Percentiles rank a stretch among this genome's conserved stretches.
Evolutionary conservation across 2,113 vertebrate species (phyloP).

Genomic region (Meleagris gallopavo): DNA sequence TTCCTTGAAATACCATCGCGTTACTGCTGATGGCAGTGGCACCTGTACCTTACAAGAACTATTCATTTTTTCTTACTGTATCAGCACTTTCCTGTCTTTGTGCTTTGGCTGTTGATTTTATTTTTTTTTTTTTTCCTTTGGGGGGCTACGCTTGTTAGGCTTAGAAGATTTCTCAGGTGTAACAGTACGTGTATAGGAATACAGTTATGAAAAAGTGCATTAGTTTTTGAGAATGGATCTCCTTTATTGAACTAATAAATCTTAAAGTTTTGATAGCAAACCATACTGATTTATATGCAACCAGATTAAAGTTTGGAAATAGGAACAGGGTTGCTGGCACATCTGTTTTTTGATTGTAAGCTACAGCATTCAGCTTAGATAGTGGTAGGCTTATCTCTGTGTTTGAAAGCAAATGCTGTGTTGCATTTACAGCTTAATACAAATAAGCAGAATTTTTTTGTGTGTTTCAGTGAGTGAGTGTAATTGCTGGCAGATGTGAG

Average conservation of each 20-base stretch:
- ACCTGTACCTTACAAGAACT: background rate
- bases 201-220: background rate
- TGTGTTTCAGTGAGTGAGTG: background rate
- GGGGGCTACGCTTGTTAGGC: background rate
- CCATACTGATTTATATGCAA: background rate
- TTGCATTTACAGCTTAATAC: constrained; percentile 29
- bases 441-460: constrained; percentile 28
- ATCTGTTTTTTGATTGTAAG: background rate
- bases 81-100: background rate
- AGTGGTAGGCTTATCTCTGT: constrained; percentile 28
- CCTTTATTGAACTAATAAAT: background rate
- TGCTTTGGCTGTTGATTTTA: background rate
- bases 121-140: background rate
- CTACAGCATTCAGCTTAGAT: background rate
- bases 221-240: background rate
- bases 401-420: constrained; percentile 1
- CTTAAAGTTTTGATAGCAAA: background rate
- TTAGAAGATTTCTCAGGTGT: background rate
- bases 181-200: background rate
- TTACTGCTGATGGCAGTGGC: background rate
- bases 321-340: background rate
- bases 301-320: background rate
- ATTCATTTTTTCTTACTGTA: background rate
- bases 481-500: constrained; percentile 61
- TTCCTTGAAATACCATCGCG: background rate